A percentile compares a stretch with the other conserved stretches of the same genome.
Conservation (phyloP, 2,797 vertebrate genomes). For the Scyliorhinus canicula region DNA sequence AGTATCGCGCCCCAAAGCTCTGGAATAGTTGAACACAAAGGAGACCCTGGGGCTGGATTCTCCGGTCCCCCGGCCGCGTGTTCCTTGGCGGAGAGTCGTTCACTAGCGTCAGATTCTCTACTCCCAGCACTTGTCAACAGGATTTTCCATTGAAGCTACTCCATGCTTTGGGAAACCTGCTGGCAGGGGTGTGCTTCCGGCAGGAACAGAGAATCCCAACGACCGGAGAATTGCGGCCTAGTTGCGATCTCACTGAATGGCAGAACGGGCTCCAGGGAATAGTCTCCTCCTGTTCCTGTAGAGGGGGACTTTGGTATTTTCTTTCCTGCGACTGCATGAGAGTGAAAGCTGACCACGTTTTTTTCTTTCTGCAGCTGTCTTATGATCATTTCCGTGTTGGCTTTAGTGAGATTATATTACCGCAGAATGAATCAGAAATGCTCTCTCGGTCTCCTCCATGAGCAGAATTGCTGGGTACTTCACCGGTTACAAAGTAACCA, state of each 20-base stretch:
- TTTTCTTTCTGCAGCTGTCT: neutral
- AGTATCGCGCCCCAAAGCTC: neutral
- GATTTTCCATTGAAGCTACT: too few species aligned
- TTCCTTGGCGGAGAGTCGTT: too few species aligned
- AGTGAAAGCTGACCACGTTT: neutral
- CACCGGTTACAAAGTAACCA: neutral
- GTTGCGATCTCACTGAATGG: neutral
- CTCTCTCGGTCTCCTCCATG: neutral
- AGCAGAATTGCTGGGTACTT: neutral
- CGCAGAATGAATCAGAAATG: neutral
- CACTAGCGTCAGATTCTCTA: too few species aligned
- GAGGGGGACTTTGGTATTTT: neutral
- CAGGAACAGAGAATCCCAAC: too few species aligned
- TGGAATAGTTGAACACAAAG: neutral
- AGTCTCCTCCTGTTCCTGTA: neutral
- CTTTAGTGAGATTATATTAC: neutral
- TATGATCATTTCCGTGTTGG: neutral
- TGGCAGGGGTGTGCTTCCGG: too few species aligned
- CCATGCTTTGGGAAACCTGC: too few species aligned
- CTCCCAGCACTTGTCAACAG: too few species aligned
- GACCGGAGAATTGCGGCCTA: too few species aligned
- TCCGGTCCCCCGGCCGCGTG: too few species aligned
- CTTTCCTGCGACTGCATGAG: neutral
- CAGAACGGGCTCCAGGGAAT: neutral
- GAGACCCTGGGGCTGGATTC: too few species aligned